These are phyloP conservation scores for Tetramorium parvispinum DNA, from an alignment of 1,140 invertebrate genomes.

Conservation along the genomic window DNA sequence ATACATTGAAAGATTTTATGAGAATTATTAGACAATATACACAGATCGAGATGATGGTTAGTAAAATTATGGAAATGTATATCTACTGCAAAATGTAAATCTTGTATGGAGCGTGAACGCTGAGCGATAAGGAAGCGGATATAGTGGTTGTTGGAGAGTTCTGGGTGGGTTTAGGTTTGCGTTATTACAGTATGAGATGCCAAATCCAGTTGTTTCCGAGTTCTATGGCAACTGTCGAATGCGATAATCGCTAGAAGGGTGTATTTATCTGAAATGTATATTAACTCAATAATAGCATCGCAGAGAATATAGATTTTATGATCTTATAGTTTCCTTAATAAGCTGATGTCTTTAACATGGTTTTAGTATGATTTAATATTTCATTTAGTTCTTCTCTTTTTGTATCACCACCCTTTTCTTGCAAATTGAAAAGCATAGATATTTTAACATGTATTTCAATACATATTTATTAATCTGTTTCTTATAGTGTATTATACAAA, in stretches of 20 bases:
- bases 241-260: constrained; percentile 19
- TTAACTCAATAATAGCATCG: neutral
- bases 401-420: neutral
- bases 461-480: too few relatives aligned
- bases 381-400: neutral
- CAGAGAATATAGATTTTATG: neutral
- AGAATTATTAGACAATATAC: neutral
- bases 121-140: constrained; percentile 51
- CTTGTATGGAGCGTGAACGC: constrained; percentile 31
- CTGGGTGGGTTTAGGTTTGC: constrained; percentile 21
- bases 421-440: neutral
- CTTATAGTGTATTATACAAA: too few relatives aligned
- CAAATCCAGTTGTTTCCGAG: constrained; percentile 50
- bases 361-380: neutral
- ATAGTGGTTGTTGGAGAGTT: constrained; percentile 42
- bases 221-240: constrained; percentile 41
- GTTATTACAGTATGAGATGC: constrained; percentile 40
- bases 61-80: constrained; percentile 48
- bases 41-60: neutral
- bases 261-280: neutral
- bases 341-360: neutral
- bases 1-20: neutral
- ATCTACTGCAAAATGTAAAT: constrained; percentile 41
- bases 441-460: neutral
- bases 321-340: neutral